Base-by-base conservation (phyloP, 1,140 invertebrate species). In the Drosophila seguyi region DNA sequence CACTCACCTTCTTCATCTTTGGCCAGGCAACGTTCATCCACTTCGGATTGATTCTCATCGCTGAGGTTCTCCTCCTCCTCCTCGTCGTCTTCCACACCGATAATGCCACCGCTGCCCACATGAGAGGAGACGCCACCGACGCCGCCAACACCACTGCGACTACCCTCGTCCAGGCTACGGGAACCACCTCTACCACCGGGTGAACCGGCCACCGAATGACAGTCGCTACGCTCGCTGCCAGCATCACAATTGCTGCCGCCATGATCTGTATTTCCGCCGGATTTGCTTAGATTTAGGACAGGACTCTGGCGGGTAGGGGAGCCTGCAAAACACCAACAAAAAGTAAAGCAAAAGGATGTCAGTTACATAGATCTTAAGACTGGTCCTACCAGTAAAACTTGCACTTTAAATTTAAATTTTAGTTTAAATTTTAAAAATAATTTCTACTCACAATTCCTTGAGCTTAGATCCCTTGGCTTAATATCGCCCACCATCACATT, bases 271-370 rank as follows among this genome's bases (percentile, higher is more conserved):
- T 92, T 92, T 50, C 93, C 93, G 53, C 96, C 96, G 34, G 96
- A 97, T 93, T 98, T 98, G 6, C 97, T 98, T 20, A 98, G 93
- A 93, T 98, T 98, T 71, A 98, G 93, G 41, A 98, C 97, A 44
- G 97, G 97, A 95, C 97, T 98, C 93, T 97, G 97, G 29, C 96
- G 96, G 87, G 96, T 97, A 47, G 97, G 96, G 44, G 97, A 97
- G 74, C 96, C 97, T 97, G 90, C 0, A 13, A 48, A 2, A 4
- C 1, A 44, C 0, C 6, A 1, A 20, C n/a, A 10, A 4, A 22
- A 52, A 14, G 13, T 6, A 20, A 34, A n/a, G 11, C 16, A 27
- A 8, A 13, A 8, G n/a, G 27, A 50, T 29, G 13, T 45, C 13
- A n/a, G 6, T 7, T 22, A 22, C 7, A 27, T 0, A 0, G 6